Percentiles rank a stretch among this genome's conserved stretches.
Conservation (phyloP, 2,113 vertebrate genomes). For the Felis chaus region DNA sequence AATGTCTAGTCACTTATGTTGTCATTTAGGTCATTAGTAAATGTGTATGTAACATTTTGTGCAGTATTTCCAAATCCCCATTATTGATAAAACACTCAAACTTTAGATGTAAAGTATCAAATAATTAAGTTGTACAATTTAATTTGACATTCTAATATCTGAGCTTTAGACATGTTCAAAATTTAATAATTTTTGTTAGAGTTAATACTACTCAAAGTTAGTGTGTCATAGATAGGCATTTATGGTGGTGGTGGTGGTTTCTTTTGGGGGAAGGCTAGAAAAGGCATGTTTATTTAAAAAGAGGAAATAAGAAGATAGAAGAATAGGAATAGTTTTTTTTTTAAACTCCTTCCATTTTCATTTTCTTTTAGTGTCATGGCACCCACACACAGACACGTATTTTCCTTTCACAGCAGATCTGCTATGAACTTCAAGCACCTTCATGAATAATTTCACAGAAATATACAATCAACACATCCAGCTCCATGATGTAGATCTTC, state of each 20-base stretch:
- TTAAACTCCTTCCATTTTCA: neutral
- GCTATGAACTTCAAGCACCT: neutral
- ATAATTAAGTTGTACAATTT: neutral
- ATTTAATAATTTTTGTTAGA: constrained; percentile 23
- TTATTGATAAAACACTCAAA: neutral
- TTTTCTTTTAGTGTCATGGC: neutral
- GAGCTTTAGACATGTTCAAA: neutral
- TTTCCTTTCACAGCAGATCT: constrained; percentile 27
- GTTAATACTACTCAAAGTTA: neutral
- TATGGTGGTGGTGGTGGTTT: neutral
- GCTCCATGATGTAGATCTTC: neutral
- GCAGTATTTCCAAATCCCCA: neutral
- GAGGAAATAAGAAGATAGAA: neutral
- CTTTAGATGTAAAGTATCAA: neutral
- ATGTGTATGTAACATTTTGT: neutral
- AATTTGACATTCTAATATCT: neutral
- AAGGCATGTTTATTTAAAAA: constrained; percentile 17
- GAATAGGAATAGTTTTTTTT: neutral
- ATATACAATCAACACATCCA: neutral
- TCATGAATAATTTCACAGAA: constrained; percentile 60
- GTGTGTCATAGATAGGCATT: neutral
- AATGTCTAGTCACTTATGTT: neutral
- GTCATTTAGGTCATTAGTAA: neutral
- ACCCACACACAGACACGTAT: neutral
- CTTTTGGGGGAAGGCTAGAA: neutral